Conservation (phyloP, 2,113 vertebrate genomes). For the Esox niger region DNA sequence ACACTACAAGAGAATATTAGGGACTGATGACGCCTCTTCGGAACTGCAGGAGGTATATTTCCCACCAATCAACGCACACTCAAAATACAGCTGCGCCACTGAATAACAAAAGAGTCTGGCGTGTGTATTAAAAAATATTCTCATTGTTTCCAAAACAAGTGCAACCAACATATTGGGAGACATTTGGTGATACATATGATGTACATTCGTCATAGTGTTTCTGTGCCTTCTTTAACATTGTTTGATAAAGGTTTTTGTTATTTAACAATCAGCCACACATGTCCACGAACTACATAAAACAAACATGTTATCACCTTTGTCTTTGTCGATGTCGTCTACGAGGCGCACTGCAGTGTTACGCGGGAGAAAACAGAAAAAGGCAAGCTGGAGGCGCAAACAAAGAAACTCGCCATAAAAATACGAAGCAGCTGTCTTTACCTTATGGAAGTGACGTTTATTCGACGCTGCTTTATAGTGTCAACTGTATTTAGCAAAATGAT, state of each 20-base stretch:
- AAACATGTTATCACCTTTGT: background rate
- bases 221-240: background rate
- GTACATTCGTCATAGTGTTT: background rate
- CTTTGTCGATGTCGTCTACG: background rate
- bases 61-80: conserved; percentile 34
- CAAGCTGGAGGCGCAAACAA: conserved; percentile 13
- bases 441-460: background rate
- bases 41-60: conserved; percentile 21
- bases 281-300: background rate
- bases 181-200: background rate
- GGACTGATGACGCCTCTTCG: conserved; percentile 27
- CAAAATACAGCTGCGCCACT: conserved; percentile 45
- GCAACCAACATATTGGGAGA: background rate
- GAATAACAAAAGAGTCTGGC: conserved; percentile 19
- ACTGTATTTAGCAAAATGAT: conserved; percentile 5
- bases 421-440: background rate
- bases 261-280: background rate
- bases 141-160: background rate
- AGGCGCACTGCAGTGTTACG: background rate
- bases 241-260: background rate
- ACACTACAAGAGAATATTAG: conserved; percentile 17
- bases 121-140: background rate
- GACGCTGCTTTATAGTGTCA: conserved; percentile 1
- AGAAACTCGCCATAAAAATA: conserved; percentile 27
- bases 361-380: background rate